Evolutionary conservation across 2,888 invertebrate genomes (phyloP).

Genomic region (Euplexia lucipara): DNA sequence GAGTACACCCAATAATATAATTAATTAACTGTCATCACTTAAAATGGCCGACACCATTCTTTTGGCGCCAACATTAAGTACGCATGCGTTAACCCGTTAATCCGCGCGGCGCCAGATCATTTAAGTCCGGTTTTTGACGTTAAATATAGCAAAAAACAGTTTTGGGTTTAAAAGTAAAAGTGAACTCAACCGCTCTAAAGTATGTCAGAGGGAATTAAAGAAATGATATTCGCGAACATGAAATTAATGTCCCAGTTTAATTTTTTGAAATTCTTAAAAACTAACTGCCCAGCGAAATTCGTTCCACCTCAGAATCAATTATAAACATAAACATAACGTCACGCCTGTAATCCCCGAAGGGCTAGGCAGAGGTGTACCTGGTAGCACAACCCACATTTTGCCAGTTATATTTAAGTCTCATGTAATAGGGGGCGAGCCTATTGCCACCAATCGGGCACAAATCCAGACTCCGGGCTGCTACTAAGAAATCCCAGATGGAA

Average conservation of each 20-base stretch:
- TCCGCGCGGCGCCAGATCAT: slow-evolving; percentile 53
- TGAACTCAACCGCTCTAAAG: slow-evolving; percentile 24
- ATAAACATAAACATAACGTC: no score
- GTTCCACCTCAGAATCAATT: no score
- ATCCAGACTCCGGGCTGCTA: no score
- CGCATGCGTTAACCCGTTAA: slow-evolving; percentile 53
- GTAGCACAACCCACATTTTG: no score
- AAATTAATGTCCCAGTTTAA: slow-evolving; percentile 12
- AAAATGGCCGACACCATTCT: slow-evolving; percentile 50
- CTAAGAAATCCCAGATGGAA: no score
- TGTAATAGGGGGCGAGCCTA: no score
- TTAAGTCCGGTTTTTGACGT: slow-evolving; percentile 43
- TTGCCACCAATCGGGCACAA: no score
- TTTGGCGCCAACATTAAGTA: slow-evolving; percentile 55
- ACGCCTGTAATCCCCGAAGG: no score
- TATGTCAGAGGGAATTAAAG: slow-evolving; percentile 32
- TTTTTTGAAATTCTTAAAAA: not conserved
- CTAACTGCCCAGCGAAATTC: no score
- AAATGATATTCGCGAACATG: slow-evolving; percentile 3
- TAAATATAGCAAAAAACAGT: slow-evolving; percentile 39
- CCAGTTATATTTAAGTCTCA: no score
- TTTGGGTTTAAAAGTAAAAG: slow-evolving; percentile 51
- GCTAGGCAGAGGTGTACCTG: no score
- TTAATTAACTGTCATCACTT: slow-evolving; percentile 50
- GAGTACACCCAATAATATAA: slow-evolving; percentile 30